Percentiles rank a stretch among this genome's conserved stretches.
phyloP scores from a whole-genome alignment of 1,140 invertebrate species.

The Brachionus rubens region DNA sequence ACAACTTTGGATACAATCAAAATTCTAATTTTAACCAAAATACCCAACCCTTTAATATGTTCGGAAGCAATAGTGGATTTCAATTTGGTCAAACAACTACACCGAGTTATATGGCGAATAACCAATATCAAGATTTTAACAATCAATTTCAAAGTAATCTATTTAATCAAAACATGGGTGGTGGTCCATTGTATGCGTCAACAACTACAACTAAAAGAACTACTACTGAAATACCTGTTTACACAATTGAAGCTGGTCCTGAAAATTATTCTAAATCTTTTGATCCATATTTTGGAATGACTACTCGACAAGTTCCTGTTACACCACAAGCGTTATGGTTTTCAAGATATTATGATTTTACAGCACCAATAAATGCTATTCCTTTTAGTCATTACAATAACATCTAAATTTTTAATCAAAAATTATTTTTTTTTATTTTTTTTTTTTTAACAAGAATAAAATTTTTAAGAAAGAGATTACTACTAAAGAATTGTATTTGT shows the following conservation, averaged over 20 bases:
- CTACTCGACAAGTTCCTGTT: background rate
- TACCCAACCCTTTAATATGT: too few relatives aligned
- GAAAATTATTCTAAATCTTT: slow-evolving; percentile 36
- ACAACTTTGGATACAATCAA: too few relatives aligned
- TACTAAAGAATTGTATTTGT: too few relatives aligned
- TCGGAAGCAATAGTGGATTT: too few relatives aligned
- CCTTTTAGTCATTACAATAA: slow-evolving; percentile 34
- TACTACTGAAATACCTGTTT: slow-evolving; percentile 1
- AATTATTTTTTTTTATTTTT: background rate
- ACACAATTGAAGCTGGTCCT: background rate
- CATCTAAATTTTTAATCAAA: background rate
- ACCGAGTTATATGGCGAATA: too few relatives aligned
- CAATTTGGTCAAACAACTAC: too few relatives aligned
- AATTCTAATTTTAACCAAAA: too few relatives aligned
- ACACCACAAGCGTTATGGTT: slow-evolving; percentile 27
- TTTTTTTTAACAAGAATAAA: background rate
- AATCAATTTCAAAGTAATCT: too few relatives aligned
- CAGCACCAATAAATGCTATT: slow-evolving; percentile 14
- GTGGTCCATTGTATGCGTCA: background rate
- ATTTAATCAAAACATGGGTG: too few relatives aligned
- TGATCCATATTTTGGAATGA: slow-evolving; percentile 34
- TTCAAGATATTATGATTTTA: background rate
- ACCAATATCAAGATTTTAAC: too few relatives aligned
- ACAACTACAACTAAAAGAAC: background rate
- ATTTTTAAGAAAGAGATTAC: too few relatives aligned